These are phyloP conservation scores for Fistularia commersonii DNA, from an alignment of 2,797 vertebrate genomes.

Conservation along the genomic window DNA sequence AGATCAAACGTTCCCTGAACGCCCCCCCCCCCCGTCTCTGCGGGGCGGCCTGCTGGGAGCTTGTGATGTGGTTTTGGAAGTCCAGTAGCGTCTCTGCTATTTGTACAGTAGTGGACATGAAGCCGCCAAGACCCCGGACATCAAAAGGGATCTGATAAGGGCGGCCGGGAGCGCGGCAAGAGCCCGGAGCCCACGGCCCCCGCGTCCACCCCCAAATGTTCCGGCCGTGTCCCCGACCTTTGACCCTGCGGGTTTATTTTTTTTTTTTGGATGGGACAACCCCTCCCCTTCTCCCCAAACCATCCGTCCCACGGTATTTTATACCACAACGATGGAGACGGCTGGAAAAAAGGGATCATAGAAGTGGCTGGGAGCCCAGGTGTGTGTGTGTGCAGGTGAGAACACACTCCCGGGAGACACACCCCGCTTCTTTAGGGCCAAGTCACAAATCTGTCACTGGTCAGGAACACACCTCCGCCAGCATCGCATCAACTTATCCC, in stretches of 20 bases:
- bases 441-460: slow-evolving; percentile 66
- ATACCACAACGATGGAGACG: slow-evolving; percentile 20
- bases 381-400: slow-evolving; percentile 41
- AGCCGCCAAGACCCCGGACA: slow-evolving; percentile 46
- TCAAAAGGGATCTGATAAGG: slow-evolving; percentile 60
- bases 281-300: slow-evolving; percentile 29
- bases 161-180: slow-evolving; percentile 39
- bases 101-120: slow-evolving; percentile 62
- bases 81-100: slow-evolving; percentile 68
- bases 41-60: slow-evolving; percentile 51
- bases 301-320: too few species aligned
- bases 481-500: slow-evolving; percentile 38
- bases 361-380: slow-evolving; percentile 26
- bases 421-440: too few species aligned
- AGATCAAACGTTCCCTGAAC: slow-evolving; percentile 51
- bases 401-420: not conserved
- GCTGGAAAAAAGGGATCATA: slow-evolving; percentile 8
- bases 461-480: slow-evolving; percentile 34
- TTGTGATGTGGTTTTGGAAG: slow-evolving; percentile 70
- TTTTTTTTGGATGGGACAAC: slow-evolving; percentile 41
- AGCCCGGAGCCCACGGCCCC: slow-evolving; percentile 50
- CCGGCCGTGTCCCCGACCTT: slow-evolving; percentile 41
- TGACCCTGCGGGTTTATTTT: slow-evolving; percentile 39
- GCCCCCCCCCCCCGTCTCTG: slow-evolving; percentile 7
- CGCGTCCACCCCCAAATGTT: slow-evolving; percentile 59